These are phyloP conservation scores for Neomonachus schauinslandi DNA, from an alignment of 2,113 vertebrate species.

Conservation along the genomic window DNA sequence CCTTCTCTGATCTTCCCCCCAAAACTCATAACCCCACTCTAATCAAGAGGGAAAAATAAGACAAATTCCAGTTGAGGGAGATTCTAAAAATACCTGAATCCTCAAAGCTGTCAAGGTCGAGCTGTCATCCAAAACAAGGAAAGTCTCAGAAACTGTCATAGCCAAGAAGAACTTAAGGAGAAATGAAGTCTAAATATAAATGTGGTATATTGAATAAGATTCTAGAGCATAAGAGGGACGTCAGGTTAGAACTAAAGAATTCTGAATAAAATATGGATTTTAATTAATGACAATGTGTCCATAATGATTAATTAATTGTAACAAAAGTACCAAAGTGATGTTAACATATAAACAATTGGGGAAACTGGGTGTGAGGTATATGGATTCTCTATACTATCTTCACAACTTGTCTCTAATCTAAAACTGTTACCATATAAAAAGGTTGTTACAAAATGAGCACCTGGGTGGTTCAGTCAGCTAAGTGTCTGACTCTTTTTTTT, in stretches of 20 bases:
- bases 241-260: neutral
- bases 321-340: neutral
- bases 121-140: neutral
- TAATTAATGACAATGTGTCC: neutral
- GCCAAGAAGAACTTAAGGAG: neutral
- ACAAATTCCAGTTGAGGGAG: neutral
- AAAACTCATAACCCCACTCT: neutral
- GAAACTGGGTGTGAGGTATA: neutral
- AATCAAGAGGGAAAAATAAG: neutral
- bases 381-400: neutral
- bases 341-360: neutral
- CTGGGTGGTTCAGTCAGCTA: neutral
- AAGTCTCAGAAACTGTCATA: neutral
- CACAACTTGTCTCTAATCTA: neutral
- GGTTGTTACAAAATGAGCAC: neutral
- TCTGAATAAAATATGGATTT: neutral
- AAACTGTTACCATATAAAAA: neutral
- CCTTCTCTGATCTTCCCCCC: neutral
- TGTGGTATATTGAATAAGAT: neutral
- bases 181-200: neutral
- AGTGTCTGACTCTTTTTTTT: neutral
- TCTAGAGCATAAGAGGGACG: neutral
- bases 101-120: conserved; percentile 5
- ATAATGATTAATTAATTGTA: neutral
- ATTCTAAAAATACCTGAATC: neutral